phyloP scores from a whole-genome alignment of 35 echinoderm and acorn worm genomes.

The Strongylocentrotus purpuratus region DNA sequence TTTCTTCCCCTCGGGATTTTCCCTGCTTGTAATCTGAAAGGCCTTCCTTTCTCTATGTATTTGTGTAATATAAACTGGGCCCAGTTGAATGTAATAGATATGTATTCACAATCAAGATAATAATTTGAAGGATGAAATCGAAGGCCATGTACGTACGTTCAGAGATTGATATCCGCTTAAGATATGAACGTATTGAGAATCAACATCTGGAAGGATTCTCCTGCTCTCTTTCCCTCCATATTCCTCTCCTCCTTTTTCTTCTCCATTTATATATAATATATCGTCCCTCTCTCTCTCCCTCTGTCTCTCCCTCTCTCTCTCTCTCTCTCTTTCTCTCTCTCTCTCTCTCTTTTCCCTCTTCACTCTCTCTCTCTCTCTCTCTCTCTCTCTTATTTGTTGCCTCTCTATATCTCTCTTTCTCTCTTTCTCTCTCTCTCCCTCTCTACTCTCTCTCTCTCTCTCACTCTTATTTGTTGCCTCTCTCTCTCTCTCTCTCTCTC shows the following conservation, averaged over 20 bases:
- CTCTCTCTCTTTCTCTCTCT: background rate
- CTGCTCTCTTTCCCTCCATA: background rate
- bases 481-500: too few species aligned
- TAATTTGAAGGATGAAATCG: background rate
- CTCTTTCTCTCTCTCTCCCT: background rate
- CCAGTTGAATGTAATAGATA: too few species aligned
- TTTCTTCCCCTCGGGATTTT: background rate
- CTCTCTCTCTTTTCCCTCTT: background rate
- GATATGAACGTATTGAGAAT: slow-evolving; percentile 4
- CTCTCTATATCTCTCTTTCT: background rate
- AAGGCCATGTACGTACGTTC: background rate
- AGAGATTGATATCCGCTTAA: background rate
- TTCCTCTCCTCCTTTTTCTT: background rate
- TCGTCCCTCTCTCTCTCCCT: background rate
- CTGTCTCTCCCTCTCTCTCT: background rate
- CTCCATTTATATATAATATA: background rate
- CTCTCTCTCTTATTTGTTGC: background rate
- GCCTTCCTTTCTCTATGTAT: too few species aligned
- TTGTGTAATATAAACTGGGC: too few species aligned
- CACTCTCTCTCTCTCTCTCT: background rate
- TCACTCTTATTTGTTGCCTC: background rate
- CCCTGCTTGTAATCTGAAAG: background rate
- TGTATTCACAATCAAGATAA: too few species aligned
- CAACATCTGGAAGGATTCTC: background rate
- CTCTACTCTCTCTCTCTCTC: background rate